These are phyloP conservation scores for Torymus aiolomorphi DNA, from an alignment of 2,888 invertebrate species.

Conservation along the genomic window DNA sequence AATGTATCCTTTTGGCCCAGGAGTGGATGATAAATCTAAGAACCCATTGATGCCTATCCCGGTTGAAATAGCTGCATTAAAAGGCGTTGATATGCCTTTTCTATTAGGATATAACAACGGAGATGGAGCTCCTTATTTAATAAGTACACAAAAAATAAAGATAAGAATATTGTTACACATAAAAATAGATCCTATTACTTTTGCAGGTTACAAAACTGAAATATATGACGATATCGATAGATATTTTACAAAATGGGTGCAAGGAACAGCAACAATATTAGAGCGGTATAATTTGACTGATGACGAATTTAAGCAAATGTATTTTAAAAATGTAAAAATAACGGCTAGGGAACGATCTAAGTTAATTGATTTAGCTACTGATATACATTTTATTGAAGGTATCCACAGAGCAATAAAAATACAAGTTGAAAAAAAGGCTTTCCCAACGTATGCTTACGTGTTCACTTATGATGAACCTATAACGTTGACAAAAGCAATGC, in stretches of 20 bases:
- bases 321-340: constrained; percentile 62
- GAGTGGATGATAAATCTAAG: constrained; percentile 62
- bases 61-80: constrained; percentile 28
- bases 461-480: constrained; percentile 62
- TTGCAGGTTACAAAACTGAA: not conserved
- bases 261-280: constrained; percentile 26
- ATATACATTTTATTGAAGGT: constrained; percentile 61
- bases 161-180: not conserved
- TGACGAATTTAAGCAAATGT: constrained; percentile 61
- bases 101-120: constrained; percentile 62
- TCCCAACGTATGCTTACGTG: constrained; percentile 65
- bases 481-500: constrained; percentile 55
- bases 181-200: constrained; percentile 10
- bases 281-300: constrained; percentile 55
- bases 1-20: constrained; percentile 60
- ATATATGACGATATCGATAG: not conserved
- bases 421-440: constrained; percentile 58
- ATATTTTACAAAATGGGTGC: constrained; percentile 53
- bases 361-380: constrained; percentile 59
- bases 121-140: constrained; percentile 58
- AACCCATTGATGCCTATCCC: constrained; percentile 64
- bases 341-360: constrained; percentile 36
- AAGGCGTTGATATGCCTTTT: constrained; percentile 62
- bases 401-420: constrained; percentile 61
- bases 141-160: constrained; percentile 25